Conservation (phyloP, 2,113 vertebrate genomes). For the Rhinoptilus africanus region DNA sequence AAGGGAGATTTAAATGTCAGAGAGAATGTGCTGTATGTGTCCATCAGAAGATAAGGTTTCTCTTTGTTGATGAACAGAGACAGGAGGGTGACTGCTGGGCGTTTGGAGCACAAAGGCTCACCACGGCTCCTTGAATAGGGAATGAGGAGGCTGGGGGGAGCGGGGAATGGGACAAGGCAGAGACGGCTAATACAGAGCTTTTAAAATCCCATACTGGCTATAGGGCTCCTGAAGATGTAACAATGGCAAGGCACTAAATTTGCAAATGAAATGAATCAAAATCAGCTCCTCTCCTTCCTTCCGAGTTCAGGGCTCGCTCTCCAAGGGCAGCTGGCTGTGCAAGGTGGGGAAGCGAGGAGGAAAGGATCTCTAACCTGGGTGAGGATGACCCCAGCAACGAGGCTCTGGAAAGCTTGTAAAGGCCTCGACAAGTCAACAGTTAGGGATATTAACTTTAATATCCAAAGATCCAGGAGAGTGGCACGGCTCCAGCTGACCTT, state of each 20-base stretch:
- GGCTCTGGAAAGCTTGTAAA: neutral
- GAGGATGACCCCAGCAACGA: neutral
- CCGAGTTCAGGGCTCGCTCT: neutral
- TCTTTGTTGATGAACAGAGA: conserved; percentile 15
- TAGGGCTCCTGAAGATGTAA: neutral
- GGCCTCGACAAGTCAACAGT: neutral
- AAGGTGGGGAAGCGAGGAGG: neutral
- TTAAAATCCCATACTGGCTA: neutral
- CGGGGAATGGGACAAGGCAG: neutral
- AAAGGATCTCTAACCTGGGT: neutral
- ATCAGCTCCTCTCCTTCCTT: neutral
- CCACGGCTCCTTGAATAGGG: neutral
- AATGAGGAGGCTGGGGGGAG: neutral
- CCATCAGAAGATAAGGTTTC: conserved; percentile 51
- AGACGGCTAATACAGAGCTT: neutral
- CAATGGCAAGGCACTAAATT: neutral
- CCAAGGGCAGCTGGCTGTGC: neutral
- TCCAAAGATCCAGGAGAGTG: neutral
- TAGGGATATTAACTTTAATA: neutral
- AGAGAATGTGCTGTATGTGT: conserved; percentile 22
- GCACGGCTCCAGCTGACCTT: fast-evolving
- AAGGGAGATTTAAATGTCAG: conserved; percentile 66
- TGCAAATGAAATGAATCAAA: neutral
- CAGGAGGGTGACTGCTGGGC: neutral
- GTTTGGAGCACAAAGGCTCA: neutral